Conservation (phyloP, 2,113 vertebrate genomes). For the Tringa solitaria region DNA sequence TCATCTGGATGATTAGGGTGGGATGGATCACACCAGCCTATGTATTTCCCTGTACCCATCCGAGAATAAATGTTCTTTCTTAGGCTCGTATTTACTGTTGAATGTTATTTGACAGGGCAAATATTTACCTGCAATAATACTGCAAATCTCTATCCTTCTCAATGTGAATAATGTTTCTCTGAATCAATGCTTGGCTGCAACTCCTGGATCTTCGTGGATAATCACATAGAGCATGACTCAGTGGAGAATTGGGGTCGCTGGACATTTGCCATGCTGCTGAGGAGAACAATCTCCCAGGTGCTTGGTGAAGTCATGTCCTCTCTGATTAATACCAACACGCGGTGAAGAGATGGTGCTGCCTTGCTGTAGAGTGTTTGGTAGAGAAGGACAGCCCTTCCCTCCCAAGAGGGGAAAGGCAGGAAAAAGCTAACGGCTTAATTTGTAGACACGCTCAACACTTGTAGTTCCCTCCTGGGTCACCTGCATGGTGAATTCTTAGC, state of each 20-base stretch:
- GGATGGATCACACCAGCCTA: neutral
- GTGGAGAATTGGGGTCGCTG: constrained; percentile 44
- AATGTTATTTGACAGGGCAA: constrained; percentile 61
- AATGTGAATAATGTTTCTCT: constrained; percentile 13
- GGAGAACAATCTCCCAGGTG: neutral
- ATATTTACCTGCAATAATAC: constrained; percentile 70
- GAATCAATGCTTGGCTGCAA: constrained; percentile 44
- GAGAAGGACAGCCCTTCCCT: neutral
- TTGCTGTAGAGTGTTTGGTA: neutral
- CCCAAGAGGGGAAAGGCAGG: neutral
- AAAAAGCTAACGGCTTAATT: neutral
- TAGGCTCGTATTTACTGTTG: constrained; percentile 13
- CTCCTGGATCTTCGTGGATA: neutral
- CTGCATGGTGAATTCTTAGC: fast-evolving
- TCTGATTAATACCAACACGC: neutral
- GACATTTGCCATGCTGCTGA: constrained; percentile 2
- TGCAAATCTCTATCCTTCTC: constrained; percentile 44
- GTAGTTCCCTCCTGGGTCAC: neutral
- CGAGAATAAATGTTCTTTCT: constrained; percentile 55
- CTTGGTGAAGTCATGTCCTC: neutral
- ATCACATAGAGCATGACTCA: constrained; percentile 18
- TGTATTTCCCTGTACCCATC: constrained; percentile 4
- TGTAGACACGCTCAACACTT: neutral
- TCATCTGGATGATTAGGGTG: neutral
- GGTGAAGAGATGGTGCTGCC: neutral